These are phyloP conservation scores for Falcunculus frontatus DNA, from an alignment of 2,113 vertebrate species.

Conservation along the genomic window DNA sequence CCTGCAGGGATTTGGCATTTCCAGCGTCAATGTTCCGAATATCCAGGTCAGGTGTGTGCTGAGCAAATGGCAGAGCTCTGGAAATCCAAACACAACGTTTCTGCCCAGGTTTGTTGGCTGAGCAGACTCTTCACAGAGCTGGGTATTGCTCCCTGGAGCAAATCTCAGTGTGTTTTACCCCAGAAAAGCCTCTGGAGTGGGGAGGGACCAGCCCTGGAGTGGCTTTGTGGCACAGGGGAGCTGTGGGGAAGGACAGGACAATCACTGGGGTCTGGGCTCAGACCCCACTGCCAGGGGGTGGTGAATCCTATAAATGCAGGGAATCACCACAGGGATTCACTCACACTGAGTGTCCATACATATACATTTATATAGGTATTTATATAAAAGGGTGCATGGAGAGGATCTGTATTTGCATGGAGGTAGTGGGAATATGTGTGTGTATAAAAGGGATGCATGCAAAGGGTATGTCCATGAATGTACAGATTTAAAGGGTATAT, in stretches of 20 bases:
- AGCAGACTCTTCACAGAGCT: not conserved
- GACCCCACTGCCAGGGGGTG: not conserved
- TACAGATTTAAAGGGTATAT: not conserved
- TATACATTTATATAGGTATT: accelerated
- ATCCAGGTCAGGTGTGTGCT: not conserved
- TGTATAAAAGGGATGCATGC: not conserved
- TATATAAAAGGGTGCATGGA: accelerated
- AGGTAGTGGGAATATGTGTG: accelerated
- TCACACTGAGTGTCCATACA: accelerated
- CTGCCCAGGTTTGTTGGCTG: accelerated
- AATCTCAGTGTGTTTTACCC: not conserved
- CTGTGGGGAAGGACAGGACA: not conserved
- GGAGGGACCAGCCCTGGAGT: accelerated
- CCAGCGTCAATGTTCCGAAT: not conserved
- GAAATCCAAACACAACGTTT: not conserved
- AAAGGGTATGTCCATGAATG: no score
- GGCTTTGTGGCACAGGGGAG: not conserved
- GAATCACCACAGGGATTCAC: not conserved
- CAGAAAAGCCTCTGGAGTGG: accelerated
- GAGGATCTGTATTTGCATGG: not conserved
- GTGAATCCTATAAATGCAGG: accelerated
- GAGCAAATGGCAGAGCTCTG: not conserved
- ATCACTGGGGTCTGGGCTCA: not conserved
- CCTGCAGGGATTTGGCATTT: not conserved
- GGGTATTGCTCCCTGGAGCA: not conserved